Base-by-base conservation (phyloP, 2,888 invertebrate genomes). In the Shargacucullia verbasci region DNA sequence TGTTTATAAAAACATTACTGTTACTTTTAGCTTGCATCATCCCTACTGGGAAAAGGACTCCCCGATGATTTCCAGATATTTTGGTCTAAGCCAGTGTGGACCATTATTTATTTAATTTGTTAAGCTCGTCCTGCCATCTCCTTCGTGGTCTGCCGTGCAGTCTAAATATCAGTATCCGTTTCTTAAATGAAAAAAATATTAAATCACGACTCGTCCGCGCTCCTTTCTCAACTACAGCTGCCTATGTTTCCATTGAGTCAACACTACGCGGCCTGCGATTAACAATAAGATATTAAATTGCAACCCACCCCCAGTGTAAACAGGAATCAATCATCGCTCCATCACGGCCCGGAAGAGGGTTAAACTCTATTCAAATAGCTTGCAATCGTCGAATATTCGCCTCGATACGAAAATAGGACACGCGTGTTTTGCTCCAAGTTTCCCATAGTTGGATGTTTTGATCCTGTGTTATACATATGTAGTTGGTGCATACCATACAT, bases 301-400 rank as follows among this genome's bases (percentile, higher is more conserved):
- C 76, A 74, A 76, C 77, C 74, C 77, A 64, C 86, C 88, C 90
- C 84, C 76, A 85, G 75, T 82, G 87, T 85, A 93, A 93, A 93
- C 92, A 93, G 90, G 90, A 93, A 93, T 93, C 93, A 93, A 93
- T 93, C 93, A 92, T 91, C 89, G 84, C 86, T 86, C 85, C 90
- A 86, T 89, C 87, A 84, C 81, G 78, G 75, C 60, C 76, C 83
- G 83, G 86, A 82, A 87, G 85, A 85, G 91, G 90, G 91, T 88
- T 91, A 89, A 20, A 88, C 88, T 85, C 86, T 89, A 89, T 90
- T 89, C 91, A 92, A 92, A 92, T 88, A 91, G 67, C 84, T 80
- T 74, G 75, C 76, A 77, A 85, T 86, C 80, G 85, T 55, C 69
- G 79, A 84, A 84, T 85, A 83, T 87, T 82, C 83, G 82, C 80